Evolutionary conservation across 2,888 invertebrate genomes (phyloP).

Genomic region (Leptopterna dolabrata): DNA sequence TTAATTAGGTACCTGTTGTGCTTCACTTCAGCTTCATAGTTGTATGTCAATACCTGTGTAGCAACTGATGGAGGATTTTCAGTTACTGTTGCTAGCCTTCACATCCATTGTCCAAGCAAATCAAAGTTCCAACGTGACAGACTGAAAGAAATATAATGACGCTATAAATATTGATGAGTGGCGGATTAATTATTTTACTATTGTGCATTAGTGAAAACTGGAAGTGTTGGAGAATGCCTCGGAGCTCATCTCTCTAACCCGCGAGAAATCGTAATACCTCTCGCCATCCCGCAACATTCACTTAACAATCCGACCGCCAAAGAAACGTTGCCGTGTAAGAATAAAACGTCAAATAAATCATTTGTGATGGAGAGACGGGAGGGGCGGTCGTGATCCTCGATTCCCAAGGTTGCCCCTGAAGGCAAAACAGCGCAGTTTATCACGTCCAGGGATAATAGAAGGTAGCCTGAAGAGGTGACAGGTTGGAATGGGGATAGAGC

Average conservation of each 20-base stretch:
- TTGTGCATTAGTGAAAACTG: too few species aligned
- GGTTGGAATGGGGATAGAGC: neutral
- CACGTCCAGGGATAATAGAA: slow-evolving; percentile 26
- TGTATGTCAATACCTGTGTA: too few species aligned
- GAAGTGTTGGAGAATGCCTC: neutral
- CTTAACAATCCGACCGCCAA: neutral
- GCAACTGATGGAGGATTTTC: too few species aligned
- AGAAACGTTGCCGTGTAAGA: slow-evolving; percentile 7
- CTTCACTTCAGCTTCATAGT: too few species aligned
- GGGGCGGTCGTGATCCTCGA: neutral
- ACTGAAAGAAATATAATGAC: too few species aligned
- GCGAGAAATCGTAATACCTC: neutral
- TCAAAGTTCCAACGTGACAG: too few species aligned
- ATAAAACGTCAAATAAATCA: slow-evolving; percentile 32
- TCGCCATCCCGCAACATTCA: neutral
- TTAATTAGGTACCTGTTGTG: too few species aligned
- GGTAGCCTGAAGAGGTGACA: slow-evolving; percentile 19
- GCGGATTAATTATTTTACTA: too few species aligned
- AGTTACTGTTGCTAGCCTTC: too few species aligned
- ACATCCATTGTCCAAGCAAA: too few species aligned
- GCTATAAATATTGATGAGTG: too few species aligned
- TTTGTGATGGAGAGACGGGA: neutral
- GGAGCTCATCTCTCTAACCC: neutral
- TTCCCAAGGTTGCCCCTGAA: slow-evolving; percentile 36
- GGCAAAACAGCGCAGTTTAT: slow-evolving; percentile 41